Base-by-base conservation (phyloP, 2,888 invertebrate genomes). In the Agrochola lychnidis region DNA sequence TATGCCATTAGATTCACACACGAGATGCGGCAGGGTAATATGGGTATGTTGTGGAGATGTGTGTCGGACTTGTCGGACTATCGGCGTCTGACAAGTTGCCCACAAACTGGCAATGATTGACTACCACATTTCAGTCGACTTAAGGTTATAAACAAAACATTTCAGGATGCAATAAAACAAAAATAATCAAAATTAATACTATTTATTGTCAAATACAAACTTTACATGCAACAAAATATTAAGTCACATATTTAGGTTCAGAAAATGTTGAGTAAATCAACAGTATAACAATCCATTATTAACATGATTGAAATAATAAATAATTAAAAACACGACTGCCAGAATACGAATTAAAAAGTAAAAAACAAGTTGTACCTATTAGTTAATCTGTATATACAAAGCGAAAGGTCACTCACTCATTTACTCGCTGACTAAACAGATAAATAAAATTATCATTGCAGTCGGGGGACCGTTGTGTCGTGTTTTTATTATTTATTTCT, bases 141-240 rank as follows among this genome's bases (percentile, higher is more conserved):
- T 6, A 19, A 51, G 36, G 36, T 36, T 36, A 36, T 12, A n/a
- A 7, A 12, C 5, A 19, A 40, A 30, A 36, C 36, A 4, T 36
- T 30, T 22, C 25, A 14, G 16, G 19, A n/a, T 30, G 30, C 19
- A 71, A 77, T 79, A 30, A 77, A 77, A 79, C 19, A 30, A 56
- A 63, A 45, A 10, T 40, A 12, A 71, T 48, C 2, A 45, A n/a
- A 40, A 40, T 51, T 0, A n/a, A 72, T 63, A n/a, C n/a, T 4
- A 19, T 79, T 78, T 78, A 78, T 79, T 79, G 2, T 56, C 10
- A 63, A 78, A 79, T 7, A 19, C 0, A n/a, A 62, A 30, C 4
- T 19, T 53, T 9, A 45, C 48, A 67, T 48, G 22, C 14, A 53
- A n/a, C n/a, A 51, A 36, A 30, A 22, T 14, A 14, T 22, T 22